Evolutionary conservation across 2,888 invertebrate species (phyloP).

Genomic region (Chelonus formosanus): DNA sequence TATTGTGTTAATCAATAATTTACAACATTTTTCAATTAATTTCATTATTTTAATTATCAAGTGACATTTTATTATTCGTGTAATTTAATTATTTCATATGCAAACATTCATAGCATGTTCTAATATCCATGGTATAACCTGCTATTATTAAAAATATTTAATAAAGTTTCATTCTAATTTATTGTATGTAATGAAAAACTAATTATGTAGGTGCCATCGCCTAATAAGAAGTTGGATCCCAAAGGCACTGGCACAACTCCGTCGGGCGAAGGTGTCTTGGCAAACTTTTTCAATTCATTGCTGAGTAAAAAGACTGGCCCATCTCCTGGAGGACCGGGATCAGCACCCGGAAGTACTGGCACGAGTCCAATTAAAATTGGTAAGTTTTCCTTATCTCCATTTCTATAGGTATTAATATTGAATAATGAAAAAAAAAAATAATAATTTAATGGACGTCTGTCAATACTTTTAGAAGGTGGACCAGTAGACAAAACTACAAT

Average conservation of each 20-base stretch:
- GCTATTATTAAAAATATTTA: conserved; percentile 30
- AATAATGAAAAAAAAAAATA: background rate
- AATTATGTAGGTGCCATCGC: conserved; percentile 66
- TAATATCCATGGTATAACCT: conserved; percentile 58
- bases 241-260: conserved; percentile 72
- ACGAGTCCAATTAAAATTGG: conserved; percentile 56
- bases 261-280: conserved; percentile 91
- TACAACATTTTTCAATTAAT: too few species aligned
- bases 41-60: background rate
- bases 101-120: conserved; percentile 57
- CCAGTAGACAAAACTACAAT: conserved; percentile 78
- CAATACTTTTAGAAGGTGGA: conserved; percentile 49
- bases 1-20: too few species aligned
- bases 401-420: background rate
- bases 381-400: conserved; percentile 36
- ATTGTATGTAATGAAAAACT: conserved; percentile 13
- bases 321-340: conserved; percentile 68
- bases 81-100: background rate
- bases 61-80: conserved; percentile 1
- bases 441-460: conserved; percentile 28
- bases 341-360: conserved; percentile 66
- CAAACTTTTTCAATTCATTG: conserved; percentile 98
- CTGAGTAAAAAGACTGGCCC: conserved; percentile 91
- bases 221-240: conserved; percentile 74
- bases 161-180: conserved; percentile 38